A percentile compares a stretch with the other conserved stretches of the same genome.
Evolutionary conservation across 2,113 vertebrate genomes (phyloP).

Genomic region (Festucalex cinctus): DNA sequence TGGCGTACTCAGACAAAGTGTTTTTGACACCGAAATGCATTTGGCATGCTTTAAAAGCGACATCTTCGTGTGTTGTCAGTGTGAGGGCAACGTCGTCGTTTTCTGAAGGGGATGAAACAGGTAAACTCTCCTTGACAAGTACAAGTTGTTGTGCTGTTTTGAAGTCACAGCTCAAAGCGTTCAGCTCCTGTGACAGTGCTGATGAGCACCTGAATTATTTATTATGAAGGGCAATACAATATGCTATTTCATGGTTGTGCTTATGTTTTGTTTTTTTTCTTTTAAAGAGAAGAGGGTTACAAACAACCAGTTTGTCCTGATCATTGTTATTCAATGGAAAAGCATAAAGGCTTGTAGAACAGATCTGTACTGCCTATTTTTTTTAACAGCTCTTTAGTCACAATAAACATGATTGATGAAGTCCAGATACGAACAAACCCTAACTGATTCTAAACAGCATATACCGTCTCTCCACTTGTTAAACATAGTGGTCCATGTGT

Average conservation of each 20-base stretch:
- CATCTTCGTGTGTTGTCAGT: conserved; percentile 16
- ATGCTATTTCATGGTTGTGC: conserved; percentile 6
- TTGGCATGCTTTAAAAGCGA: conserved; percentile 7
- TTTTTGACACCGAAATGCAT: neutral
- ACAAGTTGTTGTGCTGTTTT: conserved; percentile 17
- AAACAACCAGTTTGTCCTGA: neutral
- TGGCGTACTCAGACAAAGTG: neutral
- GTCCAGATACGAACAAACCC: too few species aligned
- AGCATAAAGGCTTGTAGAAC: conserved; percentile 6
- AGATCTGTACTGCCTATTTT: neutral
- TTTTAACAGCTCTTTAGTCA: neutral
- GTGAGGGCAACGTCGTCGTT: conserved; percentile 14
- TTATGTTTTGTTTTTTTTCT: neutral
- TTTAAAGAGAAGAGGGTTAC: neutral
- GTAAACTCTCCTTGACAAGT: conserved; percentile 28
- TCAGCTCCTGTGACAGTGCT: conserved; percentile 25
- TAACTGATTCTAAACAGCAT: too few species aligned
- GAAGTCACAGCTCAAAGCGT: conserved; percentile 15
- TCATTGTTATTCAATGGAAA: conserved; percentile 12
- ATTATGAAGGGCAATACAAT: conserved; percentile 27
- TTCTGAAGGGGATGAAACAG: conserved; percentile 27
- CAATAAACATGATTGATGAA: too few species aligned
- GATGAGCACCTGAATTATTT: conserved; percentile 29
- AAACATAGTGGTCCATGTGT: too few species aligned
- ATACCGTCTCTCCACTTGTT: too few species aligned